These are phyloP conservation scores for Lamellibrachia satsuma DNA, from an alignment of 2,888 invertebrate species.

Conservation along the genomic window DNA sequence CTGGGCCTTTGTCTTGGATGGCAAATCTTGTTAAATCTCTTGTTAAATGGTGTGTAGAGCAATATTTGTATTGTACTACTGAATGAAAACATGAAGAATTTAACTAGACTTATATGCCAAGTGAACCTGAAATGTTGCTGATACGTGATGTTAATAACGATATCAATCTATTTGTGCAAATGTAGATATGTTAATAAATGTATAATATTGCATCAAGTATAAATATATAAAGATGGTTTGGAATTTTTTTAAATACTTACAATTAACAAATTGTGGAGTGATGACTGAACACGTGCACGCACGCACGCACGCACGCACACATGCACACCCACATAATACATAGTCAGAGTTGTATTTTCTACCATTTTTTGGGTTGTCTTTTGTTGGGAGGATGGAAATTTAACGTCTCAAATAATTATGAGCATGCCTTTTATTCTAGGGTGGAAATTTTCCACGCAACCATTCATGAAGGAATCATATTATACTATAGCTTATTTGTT, in stretches of 20 bases:
- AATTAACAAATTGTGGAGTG: not conserved
- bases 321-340: too few relatives aligned
- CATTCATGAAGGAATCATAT: too few relatives aligned
- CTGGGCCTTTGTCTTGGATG: too few relatives aligned
- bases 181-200: not conserved
- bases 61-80: not conserved
- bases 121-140: not conserved
- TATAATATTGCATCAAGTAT: not conserved
- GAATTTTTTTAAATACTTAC: not conserved
- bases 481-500: too few relatives aligned
- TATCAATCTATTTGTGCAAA: not conserved
- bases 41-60: not conserved
- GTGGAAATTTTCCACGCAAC: too few relatives aligned
- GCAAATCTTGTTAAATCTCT: too few relatives aligned
- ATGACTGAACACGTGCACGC: not conserved
- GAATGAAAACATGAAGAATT: not conserved
- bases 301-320: too few relatives aligned
- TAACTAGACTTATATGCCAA: not conserved
- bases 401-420: too few relatives aligned
- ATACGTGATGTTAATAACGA: not conserved
- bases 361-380: too few relatives aligned
- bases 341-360: too few relatives aligned
- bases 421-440: too few relatives aligned
- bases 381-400: too few relatives aligned
- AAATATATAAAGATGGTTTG: not conserved